Conservation (phyloP, 2,888 invertebrate species). For the Ectemnius lituratus region DNA sequence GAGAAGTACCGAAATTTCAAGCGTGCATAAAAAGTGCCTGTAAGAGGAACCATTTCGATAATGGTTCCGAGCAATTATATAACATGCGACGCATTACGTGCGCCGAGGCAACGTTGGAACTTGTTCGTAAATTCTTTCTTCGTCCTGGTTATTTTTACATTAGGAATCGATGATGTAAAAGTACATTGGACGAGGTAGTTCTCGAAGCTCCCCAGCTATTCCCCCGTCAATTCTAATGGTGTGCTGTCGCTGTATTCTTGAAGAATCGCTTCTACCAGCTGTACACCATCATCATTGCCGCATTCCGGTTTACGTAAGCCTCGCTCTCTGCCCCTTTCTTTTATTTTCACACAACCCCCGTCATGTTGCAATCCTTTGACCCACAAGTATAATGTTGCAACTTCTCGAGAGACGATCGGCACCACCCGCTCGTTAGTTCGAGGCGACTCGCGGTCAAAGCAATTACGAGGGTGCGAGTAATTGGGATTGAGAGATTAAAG, state of each 20-base stretch:
- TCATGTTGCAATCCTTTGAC: neutral
- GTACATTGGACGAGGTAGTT: neutral
- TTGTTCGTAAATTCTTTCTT: neutral
- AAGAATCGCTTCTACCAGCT: too few species aligned
- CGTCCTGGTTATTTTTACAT: neutral
- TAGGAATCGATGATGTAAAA: neutral
- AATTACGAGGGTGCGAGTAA: too few species aligned
- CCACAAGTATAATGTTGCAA: too few species aligned
- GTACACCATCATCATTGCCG: neutral
- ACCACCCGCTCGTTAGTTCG: too few species aligned
- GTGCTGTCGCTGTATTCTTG: too few species aligned
- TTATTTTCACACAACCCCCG: neutral
- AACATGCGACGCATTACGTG: slow-evolving; percentile 9
- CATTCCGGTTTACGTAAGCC: slow-evolving; percentile 4
- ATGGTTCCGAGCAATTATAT: slow-evolving; percentile 23
- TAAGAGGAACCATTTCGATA: slow-evolving; percentile 28
- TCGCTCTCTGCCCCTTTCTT: neutral
- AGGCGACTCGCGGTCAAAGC: too few species aligned
- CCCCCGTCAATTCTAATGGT: neutral
- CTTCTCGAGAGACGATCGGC: too few species aligned
- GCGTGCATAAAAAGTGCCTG: slow-evolving; percentile 29
- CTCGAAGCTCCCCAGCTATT: neutral
- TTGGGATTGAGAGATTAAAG: too few species aligned
- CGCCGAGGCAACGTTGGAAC: neutral
- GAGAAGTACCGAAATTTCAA: slow-evolving; percentile 35